phyloP scores from a whole-genome alignment of 2,797 vertebrate species.

The Chaetodon trifasciatus region DNA sequence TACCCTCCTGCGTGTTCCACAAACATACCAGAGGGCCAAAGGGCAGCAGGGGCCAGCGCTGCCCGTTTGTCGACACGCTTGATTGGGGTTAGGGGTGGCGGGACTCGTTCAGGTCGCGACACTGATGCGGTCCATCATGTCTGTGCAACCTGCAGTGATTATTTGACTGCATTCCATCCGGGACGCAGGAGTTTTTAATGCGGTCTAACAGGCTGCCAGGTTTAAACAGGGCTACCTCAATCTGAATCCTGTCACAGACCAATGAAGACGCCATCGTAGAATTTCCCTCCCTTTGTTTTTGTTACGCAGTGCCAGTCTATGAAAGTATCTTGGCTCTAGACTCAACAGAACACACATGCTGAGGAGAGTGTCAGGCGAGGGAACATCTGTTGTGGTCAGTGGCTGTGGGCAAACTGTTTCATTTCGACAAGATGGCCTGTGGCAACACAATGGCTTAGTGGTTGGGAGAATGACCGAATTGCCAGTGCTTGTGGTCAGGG shows the following conservation, averaged over 20 bases:
- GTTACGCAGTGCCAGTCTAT: slow-evolving; percentile 76
- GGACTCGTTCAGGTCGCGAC: slow-evolving; percentile 53
- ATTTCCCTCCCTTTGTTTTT: slow-evolving; percentile 79
- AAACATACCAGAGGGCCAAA: slow-evolving; percentile 74
- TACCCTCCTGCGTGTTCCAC: slow-evolving; percentile 74
- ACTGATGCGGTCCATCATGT: slow-evolving; percentile 48
- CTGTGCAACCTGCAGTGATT: slow-evolving; percentile 57
- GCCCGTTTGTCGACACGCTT: slow-evolving; percentile 65
- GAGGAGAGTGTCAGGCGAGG: slow-evolving; percentile 70
- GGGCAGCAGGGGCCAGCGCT: slow-evolving; percentile 60
- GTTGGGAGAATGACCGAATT: slow-evolving; percentile 71
- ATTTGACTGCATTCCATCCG: slow-evolving; percentile 58
- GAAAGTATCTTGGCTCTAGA: slow-evolving; percentile 80
- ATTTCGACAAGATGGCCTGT: slow-evolving; percentile 80
- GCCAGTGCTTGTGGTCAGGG: slow-evolving; percentile 75
- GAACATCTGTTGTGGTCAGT: slow-evolving; percentile 84
- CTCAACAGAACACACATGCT: slow-evolving; percentile 84
- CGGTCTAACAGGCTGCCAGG: slow-evolving; percentile 54
- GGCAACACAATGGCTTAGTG: slow-evolving; percentile 82
- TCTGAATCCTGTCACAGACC: slow-evolving; percentile 65
- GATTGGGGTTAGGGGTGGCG: slow-evolving; percentile 34
- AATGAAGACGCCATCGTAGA: slow-evolving; percentile 69
- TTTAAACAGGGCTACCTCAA: slow-evolving; percentile 62
- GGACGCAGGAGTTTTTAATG: slow-evolving; percentile 51
- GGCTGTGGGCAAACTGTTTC: slow-evolving; percentile 79